phyloP scores from a whole-genome alignment of 1,140 invertebrate genomes.

The Calliopsis andreniformis region DNA sequence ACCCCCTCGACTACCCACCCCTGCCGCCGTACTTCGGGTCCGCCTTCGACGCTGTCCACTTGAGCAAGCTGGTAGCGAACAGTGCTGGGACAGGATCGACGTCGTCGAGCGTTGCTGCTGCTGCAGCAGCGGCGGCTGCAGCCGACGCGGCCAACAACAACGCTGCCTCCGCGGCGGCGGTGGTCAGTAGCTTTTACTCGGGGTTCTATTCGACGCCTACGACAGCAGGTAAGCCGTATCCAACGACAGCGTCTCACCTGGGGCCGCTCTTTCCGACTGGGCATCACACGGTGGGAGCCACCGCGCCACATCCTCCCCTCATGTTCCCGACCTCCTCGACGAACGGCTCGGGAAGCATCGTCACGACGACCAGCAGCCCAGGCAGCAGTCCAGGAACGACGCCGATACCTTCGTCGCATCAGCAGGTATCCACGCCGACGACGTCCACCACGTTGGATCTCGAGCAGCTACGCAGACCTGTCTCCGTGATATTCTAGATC shows the following conservation, averaged over 20 bases:
- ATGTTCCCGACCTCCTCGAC: slow-evolving; percentile 33
- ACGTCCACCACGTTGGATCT: slow-evolving; percentile 74
- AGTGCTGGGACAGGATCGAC: slow-evolving; percentile 61
- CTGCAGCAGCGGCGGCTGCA: slow-evolving; percentile 80
- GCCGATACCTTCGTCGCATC: slow-evolving; percentile 73
- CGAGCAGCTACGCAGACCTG: slow-evolving; percentile 80
- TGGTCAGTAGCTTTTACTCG: slow-evolving; percentile 85
- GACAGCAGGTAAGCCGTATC: slow-evolving; percentile 55
- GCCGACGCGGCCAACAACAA: slow-evolving; percentile 52
- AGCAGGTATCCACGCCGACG: slow-evolving; percentile 65
- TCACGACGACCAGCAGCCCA: slow-evolving; percentile 45
- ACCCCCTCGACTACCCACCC: slow-evolving; percentile 74
- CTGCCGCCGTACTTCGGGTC: slow-evolving; percentile 84
- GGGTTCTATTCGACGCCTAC: slow-evolving; percentile 72
- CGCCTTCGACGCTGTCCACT: slow-evolving; percentile 85
- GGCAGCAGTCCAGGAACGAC: slow-evolving; percentile 61
- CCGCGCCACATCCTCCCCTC: slow-evolving; percentile 19
- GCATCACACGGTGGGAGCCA: slow-evolving; percentile 70
- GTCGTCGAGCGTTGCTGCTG: slow-evolving; percentile 86
- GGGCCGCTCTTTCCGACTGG: slow-evolving; percentile 75
- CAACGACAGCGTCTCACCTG: slow-evolving; percentile 70
- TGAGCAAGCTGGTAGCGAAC: slow-evolving; percentile 81
- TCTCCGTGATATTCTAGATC: slow-evolving; percentile 82
- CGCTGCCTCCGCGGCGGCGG: slow-evolving; percentile 76
- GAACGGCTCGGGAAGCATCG: neutral